Evolutionary conservation across 2,113 vertebrate species (phyloP).

Genomic region (Monopterus albus): DNA sequence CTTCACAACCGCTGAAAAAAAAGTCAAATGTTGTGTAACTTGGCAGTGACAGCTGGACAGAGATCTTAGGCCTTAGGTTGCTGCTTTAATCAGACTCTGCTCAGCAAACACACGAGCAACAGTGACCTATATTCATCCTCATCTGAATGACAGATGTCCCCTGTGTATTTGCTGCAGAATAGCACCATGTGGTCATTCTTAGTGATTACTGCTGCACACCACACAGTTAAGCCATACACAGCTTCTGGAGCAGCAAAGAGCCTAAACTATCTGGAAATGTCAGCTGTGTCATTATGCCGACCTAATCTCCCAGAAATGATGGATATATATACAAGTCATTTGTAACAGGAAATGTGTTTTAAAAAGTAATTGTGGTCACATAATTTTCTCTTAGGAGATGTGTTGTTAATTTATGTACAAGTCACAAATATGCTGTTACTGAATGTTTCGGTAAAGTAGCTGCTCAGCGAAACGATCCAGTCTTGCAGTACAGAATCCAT

Average conservation of each 20-base stretch:
- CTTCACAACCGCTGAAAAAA: constrained; percentile 9
- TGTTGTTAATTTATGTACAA: too few relatives aligned
- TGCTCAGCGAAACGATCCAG: too few relatives aligned
- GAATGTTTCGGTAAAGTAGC: too few relatives aligned
- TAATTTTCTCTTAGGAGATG: too few relatives aligned
- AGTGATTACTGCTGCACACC: constrained; percentile 56
- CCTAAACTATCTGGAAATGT: not conserved
- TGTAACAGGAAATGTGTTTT: too few relatives aligned
- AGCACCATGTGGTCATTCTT: constrained; percentile 55
- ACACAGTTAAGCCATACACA: constrained; percentile 25
- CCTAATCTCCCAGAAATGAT: not conserved
- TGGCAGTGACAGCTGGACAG: not conserved
- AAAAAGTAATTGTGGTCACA: too few relatives aligned
- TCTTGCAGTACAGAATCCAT: too few relatives aligned
- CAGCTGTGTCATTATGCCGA: not conserved
- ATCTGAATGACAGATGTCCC: constrained; percentile 76
- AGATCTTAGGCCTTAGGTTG: constrained; percentile 44
- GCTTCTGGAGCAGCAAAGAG: constrained; percentile 17
- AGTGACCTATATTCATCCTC: constrained; percentile 75
- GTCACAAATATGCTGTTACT: too few relatives aligned
- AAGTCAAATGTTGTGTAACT: constrained; percentile 47
- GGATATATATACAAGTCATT: too few relatives aligned
- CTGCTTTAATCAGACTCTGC: constrained; percentile 65
- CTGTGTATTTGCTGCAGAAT: constrained; percentile 56
- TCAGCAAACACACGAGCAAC: constrained; percentile 54